Conservation (phyloP, 1,140 invertebrate species). For the Melipona quadrifasciata region DNA sequence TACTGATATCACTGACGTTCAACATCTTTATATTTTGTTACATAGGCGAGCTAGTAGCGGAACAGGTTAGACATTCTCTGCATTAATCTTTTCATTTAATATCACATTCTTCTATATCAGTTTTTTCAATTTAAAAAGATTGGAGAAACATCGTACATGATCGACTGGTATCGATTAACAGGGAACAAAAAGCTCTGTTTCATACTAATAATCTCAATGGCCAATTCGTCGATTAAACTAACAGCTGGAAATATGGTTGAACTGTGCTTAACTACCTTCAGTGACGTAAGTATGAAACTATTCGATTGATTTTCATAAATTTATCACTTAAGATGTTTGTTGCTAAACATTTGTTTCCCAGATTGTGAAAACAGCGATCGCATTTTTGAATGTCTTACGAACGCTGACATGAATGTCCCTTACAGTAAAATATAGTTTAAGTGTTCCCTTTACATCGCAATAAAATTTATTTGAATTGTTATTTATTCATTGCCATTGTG, state of each 20-base stretch:
- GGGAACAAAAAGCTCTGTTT: constrained; percentile 44
- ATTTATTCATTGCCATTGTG: background rate
- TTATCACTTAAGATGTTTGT: background rate
- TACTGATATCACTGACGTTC: constrained; percentile 60
- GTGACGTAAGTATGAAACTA: constrained; percentile 43
- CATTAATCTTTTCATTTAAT: background rate
- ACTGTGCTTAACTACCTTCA: constrained; percentile 59
- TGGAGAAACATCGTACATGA: constrained; percentile 55
- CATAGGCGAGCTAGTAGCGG: constrained; percentile 61
- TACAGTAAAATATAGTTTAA: background rate
- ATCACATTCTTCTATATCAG: background rate
- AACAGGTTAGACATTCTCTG: constrained; percentile 49
- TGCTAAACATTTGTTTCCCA: background rate
- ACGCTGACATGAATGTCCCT: constrained; percentile 1
- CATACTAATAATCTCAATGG: constrained; percentile 63
- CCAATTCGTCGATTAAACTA: constrained; percentile 58
- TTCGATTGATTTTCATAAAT: background rate
- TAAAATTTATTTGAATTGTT: background rate
- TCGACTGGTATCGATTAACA: constrained; percentile 59
- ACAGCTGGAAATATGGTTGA: constrained; percentile 62
- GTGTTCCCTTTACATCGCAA: background rate
- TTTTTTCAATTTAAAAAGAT: constrained; percentile 52
- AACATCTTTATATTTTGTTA: constrained; percentile 70
- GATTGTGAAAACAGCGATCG: constrained; percentile 45
- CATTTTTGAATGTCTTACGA: constrained; percentile 35